Evolutionary conservation across 2,888 invertebrate species (phyloP), one percentile per base, ranked within the genome.

Genomic region (Oscheius sp.): DNA sequence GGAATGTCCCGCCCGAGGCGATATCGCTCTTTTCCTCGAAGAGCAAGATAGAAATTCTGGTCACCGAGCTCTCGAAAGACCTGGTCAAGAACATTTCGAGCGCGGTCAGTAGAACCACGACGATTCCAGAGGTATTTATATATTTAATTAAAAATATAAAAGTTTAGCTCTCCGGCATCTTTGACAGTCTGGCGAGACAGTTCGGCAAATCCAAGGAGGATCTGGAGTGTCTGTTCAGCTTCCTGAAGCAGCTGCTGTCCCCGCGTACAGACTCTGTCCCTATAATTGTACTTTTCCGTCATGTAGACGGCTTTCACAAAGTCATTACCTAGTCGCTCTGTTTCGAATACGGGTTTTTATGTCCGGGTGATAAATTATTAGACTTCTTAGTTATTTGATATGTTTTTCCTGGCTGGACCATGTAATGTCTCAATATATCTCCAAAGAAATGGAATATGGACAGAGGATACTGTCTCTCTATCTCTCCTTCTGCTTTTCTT

Each of bases 31-130:
- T 76, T 58, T 51, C 70, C 13, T 35, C 32, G 1, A 77, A 76
- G 51, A 60, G 66, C 5, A 76, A 62, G 51, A 77, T 82, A 13
- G 77, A 80, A 10, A 78, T 82, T 1, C 32, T 82, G 1, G 79
- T 78, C 1, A 76, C 75, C 55, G 78, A 78, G 65, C 33, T 80
- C 1, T 57, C 70, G 2, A 48, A 32, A 0, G 74, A 75, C 11
- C 63, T 79, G 0, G 73, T 82, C 65, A 80, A 79, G 70, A 74
- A 51, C 9, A 75, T 82, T 10, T 73, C 74, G 7, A 74, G 72
- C 4, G 72, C 78, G 10, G 50, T 80, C 2, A 66, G 57, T 11
- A 78, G 72, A 35, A 68, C 47, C 1, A 75, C 59, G 5, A 1
- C 47, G 2, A 1, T 11, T 2, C 58, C 58, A 7, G 59, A 71